Evolutionary conservation across 2,888 invertebrate genomes (phyloP), one percentile per base, ranked within the genome.

Genomic region (Habroteleia sp.): DNA sequence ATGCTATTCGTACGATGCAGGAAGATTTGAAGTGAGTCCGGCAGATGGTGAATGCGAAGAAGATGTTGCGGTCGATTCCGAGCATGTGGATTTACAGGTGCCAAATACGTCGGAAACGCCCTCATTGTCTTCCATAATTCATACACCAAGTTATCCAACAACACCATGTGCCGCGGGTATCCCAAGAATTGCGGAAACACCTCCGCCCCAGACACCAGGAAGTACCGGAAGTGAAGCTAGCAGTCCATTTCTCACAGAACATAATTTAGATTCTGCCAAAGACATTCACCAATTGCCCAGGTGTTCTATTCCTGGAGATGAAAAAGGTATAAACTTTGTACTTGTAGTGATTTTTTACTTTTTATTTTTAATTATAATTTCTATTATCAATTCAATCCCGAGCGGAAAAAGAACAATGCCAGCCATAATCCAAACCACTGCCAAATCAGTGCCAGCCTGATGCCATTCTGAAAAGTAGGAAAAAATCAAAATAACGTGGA

Each of bases 241-340:
- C 87, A 88, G 90, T 85, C 84, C 90, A 81, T 83, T 90, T 86
- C 71, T 90, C 82, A 81, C 89, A 79, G 82, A 90, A 83, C 85
- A 87, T 84, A 85, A 87, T 82, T 54, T 81, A 52, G 84, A 83
- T 62, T 80, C 82, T 78, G 73, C 80, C 27, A 82, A 83, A 17
- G 87, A 87, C 14, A 60, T 83, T 39, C 85, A 83, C 60, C 84
- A 83, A 25, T 68, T 80, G 8, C 85, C 86, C 10, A 82, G 87
- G 46, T 85, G 85, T 71, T 88, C 87, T 8, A 87, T 88, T 77
- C 87, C 87, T 6, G 87, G 87, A 3, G 87, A 86, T 14, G 87
- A 88, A 77, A 81, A 81, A 82, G 86, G 88, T 88, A n/a, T n/a
- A n/a, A n/a, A n/a, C n/a, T n/a, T n/a, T n/a, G n/a, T n/a, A n/a